Conservation (phyloP, 2,888 invertebrate genomes). For the Tigriopus californicus region DNA sequence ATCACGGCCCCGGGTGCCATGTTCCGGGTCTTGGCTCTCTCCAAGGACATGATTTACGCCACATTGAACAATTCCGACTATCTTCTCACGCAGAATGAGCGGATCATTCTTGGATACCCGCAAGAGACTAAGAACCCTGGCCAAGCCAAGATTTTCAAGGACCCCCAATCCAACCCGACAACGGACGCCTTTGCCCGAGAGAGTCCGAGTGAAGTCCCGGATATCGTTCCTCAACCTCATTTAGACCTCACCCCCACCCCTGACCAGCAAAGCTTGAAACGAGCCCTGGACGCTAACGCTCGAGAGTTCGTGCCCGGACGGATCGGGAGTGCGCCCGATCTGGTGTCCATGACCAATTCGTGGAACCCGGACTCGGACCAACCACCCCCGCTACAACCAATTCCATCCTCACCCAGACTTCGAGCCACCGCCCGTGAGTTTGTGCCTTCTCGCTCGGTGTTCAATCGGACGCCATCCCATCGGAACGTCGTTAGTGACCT, state of each 20-base stretch:
- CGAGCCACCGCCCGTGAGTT: slow-evolving; percentile 15
- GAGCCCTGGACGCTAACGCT: slow-evolving; percentile 42
- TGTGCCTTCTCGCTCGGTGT: slow-evolving; percentile 7
- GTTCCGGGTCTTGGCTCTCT: neutral
- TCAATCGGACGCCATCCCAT: slow-evolving; percentile 7
- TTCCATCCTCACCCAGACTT: neutral
- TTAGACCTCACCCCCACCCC: no score
- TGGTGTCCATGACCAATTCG: neutral
- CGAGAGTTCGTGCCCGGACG: slow-evolving; percentile 41
- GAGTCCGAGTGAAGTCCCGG: no score
- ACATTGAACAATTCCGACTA: neutral
- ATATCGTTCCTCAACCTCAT: no score
- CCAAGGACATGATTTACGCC: slow-evolving; percentile 5
- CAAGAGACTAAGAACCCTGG: no score
- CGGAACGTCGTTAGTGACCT: slow-evolving; percentile 5
- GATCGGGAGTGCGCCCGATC: neutral
- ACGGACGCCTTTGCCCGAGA: no score
- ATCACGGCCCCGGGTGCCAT: no score
- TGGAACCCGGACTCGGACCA: neutral
- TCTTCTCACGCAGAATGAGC: slow-evolving; percentile 1
- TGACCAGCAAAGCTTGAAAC: no score
- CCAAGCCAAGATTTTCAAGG: no score
- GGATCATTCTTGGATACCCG: slow-evolving; percentile 24
- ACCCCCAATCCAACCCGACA: no score
- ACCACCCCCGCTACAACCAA: neutral